phyloP scores from a whole-genome alignment of 2,797 vertebrate genomes.

The Tadarida brasiliensis region DNA sequence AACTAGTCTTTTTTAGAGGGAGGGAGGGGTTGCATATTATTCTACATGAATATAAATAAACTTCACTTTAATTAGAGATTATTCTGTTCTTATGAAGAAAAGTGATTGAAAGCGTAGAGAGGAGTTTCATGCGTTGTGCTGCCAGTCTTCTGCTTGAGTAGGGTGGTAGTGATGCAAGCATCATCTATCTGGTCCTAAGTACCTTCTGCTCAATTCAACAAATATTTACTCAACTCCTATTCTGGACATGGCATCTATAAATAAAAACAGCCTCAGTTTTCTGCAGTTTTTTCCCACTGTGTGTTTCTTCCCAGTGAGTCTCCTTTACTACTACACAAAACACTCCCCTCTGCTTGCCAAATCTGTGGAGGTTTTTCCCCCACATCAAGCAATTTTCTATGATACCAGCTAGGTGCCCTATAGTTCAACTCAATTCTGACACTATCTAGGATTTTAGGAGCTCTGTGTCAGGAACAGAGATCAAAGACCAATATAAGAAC shows the following conservation, averaged over 20 bases:
- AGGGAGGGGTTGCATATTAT: constrained; percentile 4
- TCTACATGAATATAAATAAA: constrained; percentile 67
- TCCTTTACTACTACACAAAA: background rate
- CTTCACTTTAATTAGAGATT: constrained; percentile 63
- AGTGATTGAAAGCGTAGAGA: constrained; percentile 21
- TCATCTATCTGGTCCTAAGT: background rate
- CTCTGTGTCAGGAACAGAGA: background rate
- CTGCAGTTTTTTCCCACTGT: background rate
- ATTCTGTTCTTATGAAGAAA: constrained; percentile 62
- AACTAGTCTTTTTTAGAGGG: background rate
- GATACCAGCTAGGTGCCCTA: background rate
- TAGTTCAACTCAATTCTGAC: background rate
- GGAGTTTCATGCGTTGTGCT: background rate
- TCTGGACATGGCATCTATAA: background rate
- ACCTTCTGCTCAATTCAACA: constrained; percentile 30
- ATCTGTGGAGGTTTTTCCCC: background rate
- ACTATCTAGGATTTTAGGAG: background rate
- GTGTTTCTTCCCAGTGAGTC: background rate
- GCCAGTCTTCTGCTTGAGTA: background rate
- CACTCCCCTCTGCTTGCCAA: background rate
- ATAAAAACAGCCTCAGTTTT: background rate
- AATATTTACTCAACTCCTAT: constrained; percentile 17
- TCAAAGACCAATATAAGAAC: background rate
- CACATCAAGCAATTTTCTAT: background rate
- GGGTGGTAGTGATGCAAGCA: background rate